These are phyloP conservation scores for Peromyscus leucopus DNA, from an alignment of 2,113 vertebrate species.

Conservation along the genomic window DNA sequence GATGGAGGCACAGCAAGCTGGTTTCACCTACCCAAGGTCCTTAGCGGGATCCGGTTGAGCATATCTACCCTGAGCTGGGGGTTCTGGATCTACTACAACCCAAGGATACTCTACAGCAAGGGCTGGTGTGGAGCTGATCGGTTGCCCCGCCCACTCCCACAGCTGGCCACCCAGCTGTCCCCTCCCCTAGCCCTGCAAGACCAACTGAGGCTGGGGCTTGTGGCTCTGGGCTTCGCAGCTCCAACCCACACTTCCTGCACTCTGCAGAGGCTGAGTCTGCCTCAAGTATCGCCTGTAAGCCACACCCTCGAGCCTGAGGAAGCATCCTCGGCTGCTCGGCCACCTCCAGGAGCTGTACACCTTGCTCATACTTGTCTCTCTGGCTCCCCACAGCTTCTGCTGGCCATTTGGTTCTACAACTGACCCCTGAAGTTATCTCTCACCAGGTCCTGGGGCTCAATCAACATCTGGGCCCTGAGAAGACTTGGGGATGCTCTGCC, in stretches of 20 bases:
- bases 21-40: neutral
- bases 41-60: no score
- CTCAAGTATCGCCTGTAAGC: neutral
- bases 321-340: neutral
- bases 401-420: neutral
- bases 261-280: neutral
- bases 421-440: neutral
- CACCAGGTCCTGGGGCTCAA: neutral
- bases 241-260: fast-evolving
- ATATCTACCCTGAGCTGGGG: neutral
- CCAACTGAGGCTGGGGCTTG: neutral
- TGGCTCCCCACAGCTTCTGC: neutral
- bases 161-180: neutral
- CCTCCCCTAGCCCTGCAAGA: neutral
- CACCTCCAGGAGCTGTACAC: neutral
- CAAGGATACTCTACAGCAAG: neutral
- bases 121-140: no score
- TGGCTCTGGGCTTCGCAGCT: fast-evolving
- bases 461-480: neutral
- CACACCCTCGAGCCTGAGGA: neutral
- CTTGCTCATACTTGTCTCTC: neutral
- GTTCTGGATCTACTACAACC: neutral
- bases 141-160: neutral
- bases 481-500: neutral
- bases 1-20: neutral